Evolutionary conservation across 1,140 invertebrate species (phyloP), one percentile per base, ranked within the genome.

Genomic region (Meteorus sp.): DNA sequence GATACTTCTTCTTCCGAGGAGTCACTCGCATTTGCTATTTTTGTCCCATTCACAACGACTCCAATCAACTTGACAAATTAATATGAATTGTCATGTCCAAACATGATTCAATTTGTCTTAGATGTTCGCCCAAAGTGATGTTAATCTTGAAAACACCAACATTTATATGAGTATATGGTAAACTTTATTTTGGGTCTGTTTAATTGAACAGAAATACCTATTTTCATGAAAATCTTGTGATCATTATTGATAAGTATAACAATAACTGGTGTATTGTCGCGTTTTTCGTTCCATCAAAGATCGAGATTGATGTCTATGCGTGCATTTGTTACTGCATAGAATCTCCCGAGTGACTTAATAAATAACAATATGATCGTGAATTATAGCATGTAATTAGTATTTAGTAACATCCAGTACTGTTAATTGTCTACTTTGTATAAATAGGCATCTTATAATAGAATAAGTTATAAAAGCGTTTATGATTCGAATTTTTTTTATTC

Each of bases 211-310:
- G 4, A 50, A 11, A 33, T 35, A 31, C 11, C n/a, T 29, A 5
- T 35, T 35, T 11, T 56, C 45, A 44, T 33, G 22, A 51, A 55
- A 33, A 31, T 45, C 54, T 45, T 66, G 62, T 70, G 63, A 70
- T 69, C 43, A 60, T 66, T 67, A 72, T 37, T 61, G 58, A 58
- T 67, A 62, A 65, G 51, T 64, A 57, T 33, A 44, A 44, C 7
- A 44, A 44, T 20, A 2, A 11, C 5, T 5, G 5, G 35, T 48
- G 20, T 60, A 55, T 45, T 35, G 13, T 61, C 41, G n/a, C n/a
- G n/a, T n/a, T n/a, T n/a, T n/a, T n/a, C n/a, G n/a, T n/a, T n/a
- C n/a, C n/a, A n/a, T n/a, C n/a, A n/a, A n/a, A n/a, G n/a, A n/a
- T n/a, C n/a, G n/a, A n/a, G n/a, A n/a, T n/a, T n/a, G n/a, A n/a